These are phyloP conservation scores for Nematopogon swammerdamellus DNA, from an alignment of 2,888 invertebrate genomes.

Conservation along the genomic window DNA sequence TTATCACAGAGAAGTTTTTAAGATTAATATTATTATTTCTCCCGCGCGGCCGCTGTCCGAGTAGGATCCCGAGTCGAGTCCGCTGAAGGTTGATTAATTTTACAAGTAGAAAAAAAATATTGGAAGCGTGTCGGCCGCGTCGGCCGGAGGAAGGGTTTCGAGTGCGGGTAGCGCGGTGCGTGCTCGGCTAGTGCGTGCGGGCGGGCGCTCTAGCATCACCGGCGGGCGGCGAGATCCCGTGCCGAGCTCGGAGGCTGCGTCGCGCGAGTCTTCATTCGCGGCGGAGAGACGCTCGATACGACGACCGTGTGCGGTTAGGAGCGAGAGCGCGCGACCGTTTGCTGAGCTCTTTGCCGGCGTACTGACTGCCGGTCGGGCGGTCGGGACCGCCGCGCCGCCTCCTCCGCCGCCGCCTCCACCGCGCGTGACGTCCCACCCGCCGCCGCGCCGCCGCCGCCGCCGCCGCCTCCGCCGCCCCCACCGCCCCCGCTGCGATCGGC, in stretches of 20 bases:
- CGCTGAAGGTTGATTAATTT: no score
- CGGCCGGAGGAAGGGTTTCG: no score
- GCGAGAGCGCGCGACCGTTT: not conserved
- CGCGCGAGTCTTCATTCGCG: not conserved
- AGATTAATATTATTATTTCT: not conserved
- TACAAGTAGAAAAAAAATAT: not conserved
- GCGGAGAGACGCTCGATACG: not conserved
- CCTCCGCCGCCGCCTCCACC: slow-evolving; percentile 33
- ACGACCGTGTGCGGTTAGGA: not conserved
- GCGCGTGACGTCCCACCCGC: slow-evolving; percentile 42
- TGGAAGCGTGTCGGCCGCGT: no score
- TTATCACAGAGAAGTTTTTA: not conserved
- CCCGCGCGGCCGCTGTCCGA: no score
- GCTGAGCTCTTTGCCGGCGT: not conserved
- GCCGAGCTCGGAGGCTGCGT: not conserved
- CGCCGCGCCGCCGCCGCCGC: slow-evolving; percentile 25
- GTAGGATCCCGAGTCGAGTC: no score
- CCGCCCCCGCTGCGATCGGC: slow-evolving; percentile 20
- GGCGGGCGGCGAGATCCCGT: no score
- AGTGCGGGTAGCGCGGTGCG: no score
- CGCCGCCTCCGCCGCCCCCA: slow-evolving; percentile 45
- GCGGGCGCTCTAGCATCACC: no score
- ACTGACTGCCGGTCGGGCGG: slow-evolving; percentile 16
- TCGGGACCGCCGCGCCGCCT: slow-evolving; percentile 23
- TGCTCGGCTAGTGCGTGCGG: no score